phyloP scores from a whole-genome alignment of 2,888 invertebrate genomes.

The Leucozona laternaria region DNA sequence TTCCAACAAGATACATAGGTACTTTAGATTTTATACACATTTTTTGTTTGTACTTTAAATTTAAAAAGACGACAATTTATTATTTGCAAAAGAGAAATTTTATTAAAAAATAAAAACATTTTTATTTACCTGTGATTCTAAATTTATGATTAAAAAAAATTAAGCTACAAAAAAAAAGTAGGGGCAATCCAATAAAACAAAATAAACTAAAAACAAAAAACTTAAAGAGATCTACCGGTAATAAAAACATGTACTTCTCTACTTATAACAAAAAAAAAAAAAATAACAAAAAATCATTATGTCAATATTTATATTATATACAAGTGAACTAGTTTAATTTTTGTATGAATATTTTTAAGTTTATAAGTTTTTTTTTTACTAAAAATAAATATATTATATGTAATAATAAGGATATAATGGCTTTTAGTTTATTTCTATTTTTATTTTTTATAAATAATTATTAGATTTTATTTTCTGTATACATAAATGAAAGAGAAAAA shows the following conservation, averaged over 20 bases:
- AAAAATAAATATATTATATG: conserved; percentile 21
- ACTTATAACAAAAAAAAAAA: conserved; percentile 5
- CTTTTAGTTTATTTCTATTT: conserved; percentile 31
- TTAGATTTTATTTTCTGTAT: conserved; percentile 65
- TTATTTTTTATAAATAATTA: conserved; percentile 39
- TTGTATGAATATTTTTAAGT: conserved; percentile 60
- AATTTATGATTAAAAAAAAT: conserved; percentile 77
- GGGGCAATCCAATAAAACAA: conserved; percentile 75
- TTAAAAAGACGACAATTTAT: conserved; percentile 26
- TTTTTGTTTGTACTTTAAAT: background rate
- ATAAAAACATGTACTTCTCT: conserved; percentile 61
- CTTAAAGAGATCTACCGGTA: conserved; percentile 62
- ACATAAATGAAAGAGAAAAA: conserved; percentile 76
- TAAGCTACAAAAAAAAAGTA: conserved; percentile 70
- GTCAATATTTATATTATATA: conserved; percentile 57
- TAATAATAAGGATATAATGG: conserved; percentile 51
- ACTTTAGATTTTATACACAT: conserved; percentile 9
- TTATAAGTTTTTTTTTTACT: conserved; percentile 34
- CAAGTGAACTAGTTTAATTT: conserved; percentile 70
- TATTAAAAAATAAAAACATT: conserved; percentile 26
- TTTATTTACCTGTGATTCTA: conserved; percentile 77
- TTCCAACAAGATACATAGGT: background rate
- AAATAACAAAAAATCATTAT: conserved; percentile 35
- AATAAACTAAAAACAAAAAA: conserved; percentile 76
- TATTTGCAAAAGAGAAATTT: conserved; percentile 17